Evolutionary conservation across 2,113 vertebrate species (phyloP).

Genomic region (Rhinogobius similis): DNA sequence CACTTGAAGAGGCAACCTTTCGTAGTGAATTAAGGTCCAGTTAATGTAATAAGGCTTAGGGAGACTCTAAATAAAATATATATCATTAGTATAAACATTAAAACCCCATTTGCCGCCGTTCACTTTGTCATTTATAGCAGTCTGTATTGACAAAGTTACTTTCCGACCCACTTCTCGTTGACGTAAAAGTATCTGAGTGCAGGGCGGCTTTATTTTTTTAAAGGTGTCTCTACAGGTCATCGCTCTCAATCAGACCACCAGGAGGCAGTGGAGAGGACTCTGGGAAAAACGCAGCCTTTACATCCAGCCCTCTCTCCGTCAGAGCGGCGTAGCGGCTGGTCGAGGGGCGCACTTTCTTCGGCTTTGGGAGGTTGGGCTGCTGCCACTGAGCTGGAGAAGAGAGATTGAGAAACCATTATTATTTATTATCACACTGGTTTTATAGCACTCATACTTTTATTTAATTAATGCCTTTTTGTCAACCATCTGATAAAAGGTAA

Average conservation of each 20-base stretch:
- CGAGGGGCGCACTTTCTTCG: conserved; percentile 93
- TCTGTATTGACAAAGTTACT: conserved; percentile 14
- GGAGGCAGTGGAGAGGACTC: conserved; percentile 88
- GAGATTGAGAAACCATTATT: background rate
- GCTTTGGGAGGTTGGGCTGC: conserved; percentile 89
- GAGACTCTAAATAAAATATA: conserved; percentile 24
- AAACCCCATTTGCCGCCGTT: conserved; percentile 28
- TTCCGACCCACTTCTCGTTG: conserved; percentile 1
- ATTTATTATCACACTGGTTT: background rate
- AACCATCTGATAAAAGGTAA: too few relatives aligned
- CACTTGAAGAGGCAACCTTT: conserved; percentile 40
- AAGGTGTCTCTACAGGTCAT: conserved; percentile 86
- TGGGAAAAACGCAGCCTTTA: conserved; percentile 96
- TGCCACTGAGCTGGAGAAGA: conserved; percentile 89
- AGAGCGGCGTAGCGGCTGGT: conserved; percentile 95
- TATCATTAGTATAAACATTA: conserved; percentile 28
- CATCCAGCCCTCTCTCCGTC: conserved; percentile 95
- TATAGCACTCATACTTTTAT: background rate
- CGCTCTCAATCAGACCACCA: conserved; percentile 90
- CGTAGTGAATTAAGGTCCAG: conserved; percentile 39
- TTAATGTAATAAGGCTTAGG: conserved; percentile 44
- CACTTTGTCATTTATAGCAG: conserved; percentile 38
- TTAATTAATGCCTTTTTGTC: too few relatives aligned
- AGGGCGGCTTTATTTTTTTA: conserved; percentile 5
- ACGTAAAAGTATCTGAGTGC: conserved; percentile 31